Evolutionary conservation across 64 coral and sea anemone genomes (phyloP), one percentile per base, ranked within the genome.

Genomic region (Pocillopora verrucosa): DNA sequence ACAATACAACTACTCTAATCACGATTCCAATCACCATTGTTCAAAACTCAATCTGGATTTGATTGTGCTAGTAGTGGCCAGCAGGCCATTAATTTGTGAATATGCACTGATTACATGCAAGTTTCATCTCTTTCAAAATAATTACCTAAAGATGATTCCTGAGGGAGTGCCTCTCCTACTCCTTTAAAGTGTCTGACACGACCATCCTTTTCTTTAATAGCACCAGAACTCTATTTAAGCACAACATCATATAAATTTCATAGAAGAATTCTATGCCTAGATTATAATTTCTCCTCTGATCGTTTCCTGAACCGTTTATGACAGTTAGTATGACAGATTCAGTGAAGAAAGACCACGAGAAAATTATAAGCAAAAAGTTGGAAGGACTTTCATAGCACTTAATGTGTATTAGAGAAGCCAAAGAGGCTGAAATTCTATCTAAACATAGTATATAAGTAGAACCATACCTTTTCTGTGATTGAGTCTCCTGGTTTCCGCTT

Each of bases 201-300:
- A 2, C 97, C 97, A 95, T 89, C 89, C 86, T 95, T 95, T 77
- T 86, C 91, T 78, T 93, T 93, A 17, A 99, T 95, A 61, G 97
- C 91, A 13, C 97, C 97, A 75, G 76, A 79, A 22, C 38, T 56
- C 97, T 98, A 67, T 22, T 77, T 4, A 86, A 69, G 41, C 34
- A 81, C 12, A 79, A 38, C 13, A 19, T 51, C 7, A 51, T 51
- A 51, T 51, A 51, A 7, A 51, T 51, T 51, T 51, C 41, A 51
- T 51, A 51, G 1, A 51, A 30, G 30, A 30, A 30, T 30, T 30
- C 30, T 30, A 30, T 30, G 30, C 30, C 30, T 30, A 30, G 30
- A 30, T 30, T 30, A 30, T 30, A 30, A 30, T 30, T 30, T 30
- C 30, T 30, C 30, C 30, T 30, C 30, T 30, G 30, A 30, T 30